Evolutionary conservation across 2,113 vertebrate genomes (phyloP).

Genomic region (Oreochromis niloticus): DNA sequence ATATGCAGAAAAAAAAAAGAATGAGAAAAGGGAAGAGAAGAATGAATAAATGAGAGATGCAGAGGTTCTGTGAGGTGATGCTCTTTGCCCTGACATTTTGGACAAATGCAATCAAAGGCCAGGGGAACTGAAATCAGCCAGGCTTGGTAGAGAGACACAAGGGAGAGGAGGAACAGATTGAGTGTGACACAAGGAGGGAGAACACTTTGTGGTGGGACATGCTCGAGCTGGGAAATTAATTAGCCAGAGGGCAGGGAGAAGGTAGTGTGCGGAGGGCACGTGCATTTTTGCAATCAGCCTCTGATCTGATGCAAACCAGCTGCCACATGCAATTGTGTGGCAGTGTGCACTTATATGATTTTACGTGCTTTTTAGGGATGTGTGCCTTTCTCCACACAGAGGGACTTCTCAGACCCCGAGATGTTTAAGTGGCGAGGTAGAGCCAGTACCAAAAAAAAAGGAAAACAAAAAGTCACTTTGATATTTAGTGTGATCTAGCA

Average conservation of each 20-base stretch:
- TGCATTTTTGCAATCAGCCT: conserved; percentile 37
- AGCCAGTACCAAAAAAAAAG: background rate
- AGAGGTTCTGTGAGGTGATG: conserved; percentile 7
- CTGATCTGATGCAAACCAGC: conserved; percentile 52
- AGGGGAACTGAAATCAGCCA: conserved; percentile 43
- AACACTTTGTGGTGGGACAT: conserved; percentile 59
- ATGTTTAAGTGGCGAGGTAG: conserved; percentile 6
- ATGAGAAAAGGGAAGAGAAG: background rate
- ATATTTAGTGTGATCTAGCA: conserved; percentile 10
- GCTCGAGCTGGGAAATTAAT: conserved; percentile 62
- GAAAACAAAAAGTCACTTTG: background rate
- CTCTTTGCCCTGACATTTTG: conserved; percentile 43
- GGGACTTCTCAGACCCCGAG: conserved; percentile 4
- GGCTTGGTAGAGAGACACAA: conserved; percentile 21
- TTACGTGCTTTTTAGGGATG: background rate
- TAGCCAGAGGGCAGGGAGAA: conserved; percentile 41
- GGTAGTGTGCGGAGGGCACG: conserved; percentile 12
- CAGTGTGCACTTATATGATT: background rate
- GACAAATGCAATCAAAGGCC: conserved; percentile 50
- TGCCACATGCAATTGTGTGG: conserved; percentile 22
- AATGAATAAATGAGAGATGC: background rate
- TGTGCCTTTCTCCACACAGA: background rate
- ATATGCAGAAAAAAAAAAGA: background rate
- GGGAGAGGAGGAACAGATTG: conserved; percentile 50
- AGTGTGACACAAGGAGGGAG: conserved; percentile 48